A percentile compares a stretch with the other conserved stretches of the same genome.
Evolutionary conservation across 2,797 vertebrate species (phyloP).

Genomic region (Sylvia borin): DNA sequence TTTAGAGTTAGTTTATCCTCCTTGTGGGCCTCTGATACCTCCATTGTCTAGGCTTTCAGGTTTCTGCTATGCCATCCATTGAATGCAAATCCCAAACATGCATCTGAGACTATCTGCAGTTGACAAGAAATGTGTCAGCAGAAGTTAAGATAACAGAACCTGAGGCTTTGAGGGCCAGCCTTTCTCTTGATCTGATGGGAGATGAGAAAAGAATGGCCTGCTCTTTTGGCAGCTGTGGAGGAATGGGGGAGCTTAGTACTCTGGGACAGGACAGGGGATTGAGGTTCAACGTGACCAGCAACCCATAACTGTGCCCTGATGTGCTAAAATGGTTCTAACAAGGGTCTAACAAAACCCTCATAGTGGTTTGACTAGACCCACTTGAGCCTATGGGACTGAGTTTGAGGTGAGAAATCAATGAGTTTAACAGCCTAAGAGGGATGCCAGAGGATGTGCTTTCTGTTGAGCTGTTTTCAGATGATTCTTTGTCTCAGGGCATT

Average conservation of each 20-base stretch:
- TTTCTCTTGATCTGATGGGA: background rate
- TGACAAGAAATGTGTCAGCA: background rate
- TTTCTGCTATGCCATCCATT: background rate
- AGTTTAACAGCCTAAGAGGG: background rate
- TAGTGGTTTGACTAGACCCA: background rate
- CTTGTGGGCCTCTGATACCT: background rate
- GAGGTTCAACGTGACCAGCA: background rate
- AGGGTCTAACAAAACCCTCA: background rate
- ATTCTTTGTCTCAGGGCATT: background rate
- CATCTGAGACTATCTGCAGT: background rate
- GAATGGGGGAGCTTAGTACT: background rate
- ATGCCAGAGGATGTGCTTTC: background rate
- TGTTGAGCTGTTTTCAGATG: background rate
- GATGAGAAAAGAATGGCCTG: background rate
- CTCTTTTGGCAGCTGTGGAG: background rate
- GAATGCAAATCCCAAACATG: background rate
- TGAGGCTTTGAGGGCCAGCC: background rate
- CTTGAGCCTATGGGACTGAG: background rate
- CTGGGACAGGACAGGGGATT: background rate
- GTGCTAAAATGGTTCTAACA: background rate
- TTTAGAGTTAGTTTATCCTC: background rate
- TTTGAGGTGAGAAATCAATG: background rate
- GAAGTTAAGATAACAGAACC: background rate
- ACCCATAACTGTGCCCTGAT: background rate
- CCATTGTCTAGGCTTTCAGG: background rate